Conservation (phyloP, 2,888 invertebrate genomes). For the Lomographa bimaculata region DNA sequence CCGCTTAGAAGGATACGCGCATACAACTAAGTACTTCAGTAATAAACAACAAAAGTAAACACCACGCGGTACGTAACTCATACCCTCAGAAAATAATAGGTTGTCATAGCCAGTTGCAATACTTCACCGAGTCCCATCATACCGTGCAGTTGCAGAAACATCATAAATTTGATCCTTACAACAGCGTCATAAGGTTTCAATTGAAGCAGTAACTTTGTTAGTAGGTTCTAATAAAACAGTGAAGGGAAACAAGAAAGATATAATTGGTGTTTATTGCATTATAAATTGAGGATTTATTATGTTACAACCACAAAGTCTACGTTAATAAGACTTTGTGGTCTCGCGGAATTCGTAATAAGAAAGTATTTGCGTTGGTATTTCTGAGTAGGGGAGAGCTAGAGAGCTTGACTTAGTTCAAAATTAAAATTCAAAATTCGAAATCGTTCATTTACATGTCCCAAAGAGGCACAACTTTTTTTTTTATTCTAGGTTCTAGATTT, state of each 20-base stretch:
- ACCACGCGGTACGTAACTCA: neutral
- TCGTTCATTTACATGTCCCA: no score
- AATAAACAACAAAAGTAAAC: no score
- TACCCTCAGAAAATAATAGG: slow-evolving; percentile 4
- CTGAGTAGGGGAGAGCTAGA: no score
- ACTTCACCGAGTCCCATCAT: neutral
- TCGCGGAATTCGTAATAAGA: slow-evolving; percentile 29
- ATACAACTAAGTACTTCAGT: no score
- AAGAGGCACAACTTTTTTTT: no score
- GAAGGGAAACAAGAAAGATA: slow-evolving; percentile 27
- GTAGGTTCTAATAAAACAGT: slow-evolving; percentile 13
- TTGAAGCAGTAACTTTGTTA: slow-evolving; percentile 4
- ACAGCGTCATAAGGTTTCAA: no score
- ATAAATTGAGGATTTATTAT: slow-evolving; percentile 41
- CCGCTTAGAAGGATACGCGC: no score
- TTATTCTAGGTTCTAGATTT: no score
- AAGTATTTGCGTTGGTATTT: slow-evolving; percentile 16
- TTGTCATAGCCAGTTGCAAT: slow-evolving; percentile 7
- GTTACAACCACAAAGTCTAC: slow-evolving; percentile 26
- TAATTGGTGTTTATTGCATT: slow-evolving; percentile 36
- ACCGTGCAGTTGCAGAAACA: no score
- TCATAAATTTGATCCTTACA: no score
- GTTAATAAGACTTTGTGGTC: slow-evolving; percentile 32
- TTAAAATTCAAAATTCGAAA: no score
- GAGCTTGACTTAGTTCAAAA: no score